phyloP scores from a whole-genome alignment of 1,140 invertebrate species.

The Neodiprion fabricii region DNA sequence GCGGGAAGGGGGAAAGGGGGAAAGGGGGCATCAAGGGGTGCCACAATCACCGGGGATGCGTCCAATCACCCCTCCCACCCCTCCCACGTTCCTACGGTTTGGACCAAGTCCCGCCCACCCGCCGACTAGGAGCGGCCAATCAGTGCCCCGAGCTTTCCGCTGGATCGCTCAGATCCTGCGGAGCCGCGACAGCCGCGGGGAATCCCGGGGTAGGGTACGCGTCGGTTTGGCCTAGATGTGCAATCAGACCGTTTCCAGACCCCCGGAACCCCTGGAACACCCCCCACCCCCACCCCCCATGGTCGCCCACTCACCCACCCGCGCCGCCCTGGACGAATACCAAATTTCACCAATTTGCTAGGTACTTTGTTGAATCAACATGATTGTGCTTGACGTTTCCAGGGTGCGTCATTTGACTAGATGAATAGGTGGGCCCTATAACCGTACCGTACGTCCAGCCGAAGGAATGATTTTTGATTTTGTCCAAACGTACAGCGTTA shows the following conservation, averaged over 20 bases:
- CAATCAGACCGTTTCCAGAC: slow-evolving; percentile 56
- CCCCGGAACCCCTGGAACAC: slow-evolving; percentile 33
- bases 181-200: slow-evolving; percentile 45
- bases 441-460: too few species aligned
- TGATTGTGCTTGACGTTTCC: slow-evolving; percentile 59
- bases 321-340: slow-evolving; percentile 57
- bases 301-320: slow-evolving; percentile 21
- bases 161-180: slow-evolving; percentile 52
- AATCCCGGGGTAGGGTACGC: background rate
- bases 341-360: slow-evolving; percentile 63
- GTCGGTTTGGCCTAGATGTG: slow-evolving; percentile 61
- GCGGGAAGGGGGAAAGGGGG: slow-evolving; percentile 24
- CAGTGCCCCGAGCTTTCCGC: slow-evolving; percentile 57
- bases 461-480: too few species aligned
- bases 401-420: background rate
- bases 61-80: slow-evolving; percentile 70
- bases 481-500: too few species aligned
- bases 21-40: slow-evolving; percentile 26
- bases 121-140: slow-evolving; percentile 44
- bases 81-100: slow-evolving; percentile 63
- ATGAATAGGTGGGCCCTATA: too few species aligned
- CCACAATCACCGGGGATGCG: slow-evolving; percentile 72
- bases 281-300: slow-evolving; percentile 27
- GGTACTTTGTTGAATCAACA: slow-evolving; percentile 65
- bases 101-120: background rate